Conservation (phyloP, 2,113 vertebrate species). For the Phaethon lepturus region DNA sequence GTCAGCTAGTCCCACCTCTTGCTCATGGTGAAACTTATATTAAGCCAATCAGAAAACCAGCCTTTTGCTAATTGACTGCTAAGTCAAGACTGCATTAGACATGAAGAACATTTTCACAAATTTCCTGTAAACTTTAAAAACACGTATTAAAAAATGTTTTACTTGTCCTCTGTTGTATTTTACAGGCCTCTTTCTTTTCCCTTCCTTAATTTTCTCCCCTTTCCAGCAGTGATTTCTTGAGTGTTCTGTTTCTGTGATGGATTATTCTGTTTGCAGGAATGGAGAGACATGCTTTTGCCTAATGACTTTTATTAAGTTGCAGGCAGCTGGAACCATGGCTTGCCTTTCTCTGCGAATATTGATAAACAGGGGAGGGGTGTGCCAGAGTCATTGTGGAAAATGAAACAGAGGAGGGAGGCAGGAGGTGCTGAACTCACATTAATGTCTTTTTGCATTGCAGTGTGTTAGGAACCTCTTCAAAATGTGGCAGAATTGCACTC, state of each 20-base stretch:
- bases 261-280: neutral
- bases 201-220: neutral
- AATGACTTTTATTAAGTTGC: neutral
- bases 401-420: neutral
- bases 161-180: neutral
- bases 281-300: neutral
- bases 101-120: neutral
- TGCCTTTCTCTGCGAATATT: neutral
- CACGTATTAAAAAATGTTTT: neutral
- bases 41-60: neutral
- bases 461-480: neutral
- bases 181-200: neutral
- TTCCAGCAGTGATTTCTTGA: neutral
- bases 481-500: neutral
- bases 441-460: neutral
- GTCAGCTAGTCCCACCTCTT: neutral
- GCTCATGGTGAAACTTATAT: neutral
- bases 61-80: neutral
- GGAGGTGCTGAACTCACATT: fast-evolving
- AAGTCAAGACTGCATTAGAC: neutral
- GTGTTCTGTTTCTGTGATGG: neutral
- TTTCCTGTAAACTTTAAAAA: neutral
- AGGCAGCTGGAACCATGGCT: neutral
- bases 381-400: neutral
- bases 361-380: neutral